These are phyloP conservation scores for Silurus meridionalis DNA, from an alignment of 2,113 vertebrate genomes.

Conservation along the genomic window DNA sequence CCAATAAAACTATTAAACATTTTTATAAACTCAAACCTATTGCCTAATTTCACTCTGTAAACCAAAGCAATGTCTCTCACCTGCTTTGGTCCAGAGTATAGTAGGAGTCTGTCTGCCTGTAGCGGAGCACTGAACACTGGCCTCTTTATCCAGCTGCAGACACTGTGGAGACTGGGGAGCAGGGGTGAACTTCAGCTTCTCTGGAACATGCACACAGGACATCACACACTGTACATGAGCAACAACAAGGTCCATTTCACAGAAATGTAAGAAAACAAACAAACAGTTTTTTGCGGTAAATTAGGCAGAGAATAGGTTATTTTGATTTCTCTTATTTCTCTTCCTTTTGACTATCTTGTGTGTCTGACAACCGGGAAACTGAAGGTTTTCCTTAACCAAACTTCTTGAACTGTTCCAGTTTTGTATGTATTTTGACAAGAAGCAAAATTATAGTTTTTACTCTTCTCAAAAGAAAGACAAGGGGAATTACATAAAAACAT, in stretches of 20 bases:
- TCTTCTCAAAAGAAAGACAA: background rate
- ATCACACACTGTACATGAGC: background rate
- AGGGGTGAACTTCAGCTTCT: slow-evolving; percentile 95
- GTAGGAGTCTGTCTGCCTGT: slow-evolving; percentile 84
- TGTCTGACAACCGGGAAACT: background rate
- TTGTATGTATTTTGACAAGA: background rate
- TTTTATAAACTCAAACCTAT: background rate
- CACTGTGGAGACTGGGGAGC: slow-evolving; percentile 87
- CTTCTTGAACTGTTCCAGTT: background rate
- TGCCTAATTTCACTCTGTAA: background rate
- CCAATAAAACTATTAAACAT: background rate
- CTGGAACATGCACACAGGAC: slow-evolving; percentile 69
- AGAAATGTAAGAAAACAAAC: background rate
- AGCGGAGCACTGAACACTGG: slow-evolving; percentile 87
- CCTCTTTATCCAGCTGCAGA: slow-evolving; percentile 90
- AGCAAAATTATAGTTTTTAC: background rate
- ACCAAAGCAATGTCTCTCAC: slow-evolving; percentile 61
- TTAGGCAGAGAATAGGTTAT: background rate
- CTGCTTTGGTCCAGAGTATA: slow-evolving; percentile 91
- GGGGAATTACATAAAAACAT: background rate
- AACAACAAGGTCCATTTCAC: background rate
- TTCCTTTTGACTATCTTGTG: background rate
- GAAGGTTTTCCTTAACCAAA: background rate
- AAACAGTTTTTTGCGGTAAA: background rate
- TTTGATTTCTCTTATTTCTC: background rate